Percentiles rank a stretch among this genome's conserved stretches.
phyloP scores from a whole-genome alignment of 2,888 invertebrate species.

The Leucophora obtusa region DNA sequence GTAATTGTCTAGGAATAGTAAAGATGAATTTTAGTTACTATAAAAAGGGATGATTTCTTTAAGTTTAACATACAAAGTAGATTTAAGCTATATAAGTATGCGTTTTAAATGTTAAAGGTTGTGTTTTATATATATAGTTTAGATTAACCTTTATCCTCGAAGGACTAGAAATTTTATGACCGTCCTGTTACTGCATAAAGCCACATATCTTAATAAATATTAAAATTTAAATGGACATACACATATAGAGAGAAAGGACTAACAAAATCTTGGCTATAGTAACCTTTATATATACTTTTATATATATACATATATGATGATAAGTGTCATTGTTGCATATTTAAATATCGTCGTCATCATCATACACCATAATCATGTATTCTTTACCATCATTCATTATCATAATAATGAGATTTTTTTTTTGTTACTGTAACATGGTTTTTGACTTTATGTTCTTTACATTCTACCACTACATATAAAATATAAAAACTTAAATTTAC shows the following conservation, averaged over 20 bases:
- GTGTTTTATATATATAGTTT: slow-evolving; percentile 15
- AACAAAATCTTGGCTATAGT: not conserved
- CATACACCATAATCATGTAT: slow-evolving; percentile 22
- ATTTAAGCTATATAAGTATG: slow-evolving; percentile 23
- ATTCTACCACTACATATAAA: slow-evolving; percentile 38
- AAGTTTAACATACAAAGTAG: slow-evolving; percentile 54
- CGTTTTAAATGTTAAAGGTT: slow-evolving; percentile 2
- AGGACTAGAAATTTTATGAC: slow-evolving; percentile 64
- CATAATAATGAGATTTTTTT: slow-evolving; percentile 53
- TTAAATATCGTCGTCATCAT: slow-evolving; percentile 53
- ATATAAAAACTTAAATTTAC: slow-evolving; percentile 25
- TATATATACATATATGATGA: slow-evolving; percentile 25
- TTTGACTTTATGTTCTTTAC: slow-evolving; percentile 16
- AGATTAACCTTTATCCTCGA: slow-evolving; percentile 61
- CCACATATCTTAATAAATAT: slow-evolving; percentile 67
- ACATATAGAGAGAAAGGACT: not conserved
- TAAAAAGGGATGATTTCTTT: slow-evolving; percentile 39
- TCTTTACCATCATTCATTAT: slow-evolving; percentile 60
- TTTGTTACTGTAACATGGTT: slow-evolving; percentile 20
- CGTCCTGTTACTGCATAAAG: slow-evolving; percentile 53
- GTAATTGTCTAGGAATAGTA: not conserved
- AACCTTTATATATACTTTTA: slow-evolving; percentile 15
- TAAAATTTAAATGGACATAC: slow-evolving; percentile 59
- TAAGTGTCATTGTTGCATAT: slow-evolving; percentile 69
- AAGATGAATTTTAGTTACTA: not conserved